Evolutionary conservation across 2,113 vertebrate species (phyloP).

Genomic region (Egretta garzetta): DNA sequence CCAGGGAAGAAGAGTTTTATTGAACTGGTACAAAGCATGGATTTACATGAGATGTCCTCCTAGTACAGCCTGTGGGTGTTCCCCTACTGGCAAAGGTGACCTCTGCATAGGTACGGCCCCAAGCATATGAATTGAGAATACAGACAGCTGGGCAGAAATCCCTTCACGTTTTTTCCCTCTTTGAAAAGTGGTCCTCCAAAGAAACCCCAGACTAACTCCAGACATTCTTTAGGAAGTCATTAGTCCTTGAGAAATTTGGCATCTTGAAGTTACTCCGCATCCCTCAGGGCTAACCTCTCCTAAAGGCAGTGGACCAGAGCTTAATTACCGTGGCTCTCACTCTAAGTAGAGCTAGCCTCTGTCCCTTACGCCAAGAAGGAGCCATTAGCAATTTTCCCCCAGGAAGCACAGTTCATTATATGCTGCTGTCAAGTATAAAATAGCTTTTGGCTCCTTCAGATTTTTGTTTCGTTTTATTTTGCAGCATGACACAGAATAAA

Average conservation of each 20-base stretch:
- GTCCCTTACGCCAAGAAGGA: neutral
- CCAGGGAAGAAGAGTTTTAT: neutral
- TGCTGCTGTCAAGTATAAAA: neutral
- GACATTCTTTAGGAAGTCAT: neutral
- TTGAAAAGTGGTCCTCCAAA: neutral
- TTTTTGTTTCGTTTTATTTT: neutral
- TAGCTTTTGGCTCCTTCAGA: neutral
- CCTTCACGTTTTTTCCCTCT: neutral
- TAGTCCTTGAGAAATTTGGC: neutral
- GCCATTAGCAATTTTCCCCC: neutral
- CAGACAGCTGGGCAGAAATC: neutral
- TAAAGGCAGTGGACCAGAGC: neutral
- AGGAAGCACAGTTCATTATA: neutral
- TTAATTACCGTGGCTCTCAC: neutral
- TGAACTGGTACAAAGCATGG: neutral
- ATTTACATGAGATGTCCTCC: neutral
- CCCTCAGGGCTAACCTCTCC: neutral
- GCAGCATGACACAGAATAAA: neutral
- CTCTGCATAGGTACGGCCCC: neutral
- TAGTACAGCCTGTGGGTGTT: neutral
- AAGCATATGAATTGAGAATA: neutral
- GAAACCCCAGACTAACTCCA: neutral
- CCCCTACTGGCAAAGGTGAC: neutral
- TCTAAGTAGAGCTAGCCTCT: neutral
- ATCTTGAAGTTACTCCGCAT: neutral